phyloP scores from a whole-genome alignment of 2,888 invertebrate species.

The Nebria brevicollis region DNA sequence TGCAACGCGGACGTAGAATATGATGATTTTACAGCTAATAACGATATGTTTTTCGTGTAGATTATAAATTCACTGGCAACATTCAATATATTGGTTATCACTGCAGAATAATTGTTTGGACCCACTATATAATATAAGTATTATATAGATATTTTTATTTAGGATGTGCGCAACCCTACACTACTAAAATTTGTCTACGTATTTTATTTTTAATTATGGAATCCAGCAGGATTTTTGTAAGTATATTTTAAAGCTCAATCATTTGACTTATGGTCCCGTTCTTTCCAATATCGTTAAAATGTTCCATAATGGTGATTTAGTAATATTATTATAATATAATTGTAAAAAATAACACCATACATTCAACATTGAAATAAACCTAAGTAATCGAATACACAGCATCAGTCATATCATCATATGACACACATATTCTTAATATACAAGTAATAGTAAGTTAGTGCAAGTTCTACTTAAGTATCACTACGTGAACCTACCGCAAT shows the following conservation, averaged over 20 bases:
- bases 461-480: background rate
- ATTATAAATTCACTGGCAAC: background rate
- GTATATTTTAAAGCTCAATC: slow-evolving; percentile 43
- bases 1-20: background rate
- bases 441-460: background rate
- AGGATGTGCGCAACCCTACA: slow-evolving; percentile 44
- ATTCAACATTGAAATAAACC: slow-evolving; percentile 38
- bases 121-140: slow-evolving; percentile 36
- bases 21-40: background rate
- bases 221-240: slow-evolving; percentile 34
- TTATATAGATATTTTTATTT: slow-evolving; percentile 19
- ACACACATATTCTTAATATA: background rate
- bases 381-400: background rate
- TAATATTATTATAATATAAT: slow-evolving; percentile 31
- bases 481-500: background rate
- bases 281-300: slow-evolving; percentile 33
- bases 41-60: background rate
- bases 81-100: slow-evolving; percentile 32
- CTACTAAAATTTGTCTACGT: slow-evolving; percentile 31
- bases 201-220: slow-evolving; percentile 3
- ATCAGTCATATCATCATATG: no score
- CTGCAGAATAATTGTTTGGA: slow-evolving; percentile 44
- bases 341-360: slow-evolving; percentile 32
- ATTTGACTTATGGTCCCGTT: slow-evolving; percentile 45
- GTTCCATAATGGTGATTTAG: slow-evolving; percentile 43